These are phyloP conservation scores for Drosophila sordidula DNA, from an alignment of 2,888 invertebrate species.

Conservation along the genomic window DNA sequence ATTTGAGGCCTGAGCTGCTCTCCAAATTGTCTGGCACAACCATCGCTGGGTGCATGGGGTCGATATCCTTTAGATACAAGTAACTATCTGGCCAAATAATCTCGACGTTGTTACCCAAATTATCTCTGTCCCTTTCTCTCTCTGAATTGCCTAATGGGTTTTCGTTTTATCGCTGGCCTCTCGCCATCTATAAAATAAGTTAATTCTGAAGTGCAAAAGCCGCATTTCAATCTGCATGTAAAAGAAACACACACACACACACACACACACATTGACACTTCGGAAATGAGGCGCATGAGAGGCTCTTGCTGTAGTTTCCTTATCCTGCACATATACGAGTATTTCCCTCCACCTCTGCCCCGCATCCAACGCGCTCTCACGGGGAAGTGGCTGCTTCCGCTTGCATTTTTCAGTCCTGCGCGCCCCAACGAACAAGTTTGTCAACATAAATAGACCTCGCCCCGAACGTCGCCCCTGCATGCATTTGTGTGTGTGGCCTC, in stretches of 20 bases:
- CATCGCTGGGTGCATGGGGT: conserved; percentile 14
- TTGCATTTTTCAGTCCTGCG: conserved; percentile 51
- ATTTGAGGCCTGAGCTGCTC: conserved; percentile 16
- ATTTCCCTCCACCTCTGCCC: background rate
- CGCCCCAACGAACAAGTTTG: conserved; percentile 46
- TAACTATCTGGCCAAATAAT: background rate
- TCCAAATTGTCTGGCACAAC: conserved; percentile 1
- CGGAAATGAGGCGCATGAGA: conserved; percentile 61
- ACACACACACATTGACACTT: conserved; percentile 3
- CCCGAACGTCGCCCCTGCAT: conserved; percentile 1
- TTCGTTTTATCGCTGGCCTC: conserved; percentile 39
- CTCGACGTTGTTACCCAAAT: background rate
- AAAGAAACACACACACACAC: background rate
- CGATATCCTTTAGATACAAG: conserved; percentile 37
- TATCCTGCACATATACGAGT: conserved; percentile 34
- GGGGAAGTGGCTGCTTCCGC: conserved; percentile 63
- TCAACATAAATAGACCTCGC: conserved; percentile 63
- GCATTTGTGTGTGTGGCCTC: conserved; percentile 51
- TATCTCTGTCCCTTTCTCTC: background rate
- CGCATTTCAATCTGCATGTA: conserved; percentile 51
- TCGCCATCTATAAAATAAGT: conserved; percentile 44
- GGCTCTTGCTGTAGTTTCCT: conserved; percentile 43
- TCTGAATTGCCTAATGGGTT: conserved; percentile 41
- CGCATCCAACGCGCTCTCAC: conserved; percentile 2
- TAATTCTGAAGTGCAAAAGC: conserved; percentile 58